Percentiles rank a stretch among this genome's conserved stretches.
phyloP scores from a whole-genome alignment of 2,797 vertebrate species.

The Sebastiscus tertius region DNA sequence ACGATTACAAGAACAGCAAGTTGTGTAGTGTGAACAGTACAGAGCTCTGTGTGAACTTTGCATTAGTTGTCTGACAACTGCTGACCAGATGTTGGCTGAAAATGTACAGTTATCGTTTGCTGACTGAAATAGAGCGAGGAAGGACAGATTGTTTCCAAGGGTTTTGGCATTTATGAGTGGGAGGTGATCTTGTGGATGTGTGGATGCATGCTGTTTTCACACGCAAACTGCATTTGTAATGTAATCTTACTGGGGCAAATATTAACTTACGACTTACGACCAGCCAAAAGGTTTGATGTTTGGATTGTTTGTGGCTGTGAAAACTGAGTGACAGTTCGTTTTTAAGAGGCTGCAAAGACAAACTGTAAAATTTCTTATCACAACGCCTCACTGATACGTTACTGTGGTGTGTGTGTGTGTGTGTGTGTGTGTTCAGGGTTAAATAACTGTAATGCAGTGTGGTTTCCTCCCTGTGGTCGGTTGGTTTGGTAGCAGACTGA shows the following conservation, averaged over 20 bases:
- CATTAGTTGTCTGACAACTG: not conserved
- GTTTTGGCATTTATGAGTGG: not conserved
- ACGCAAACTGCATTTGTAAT: not conserved
- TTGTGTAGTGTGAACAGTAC: too few species aligned
- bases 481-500: conserved; percentile 60
- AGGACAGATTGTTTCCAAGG: not conserved
- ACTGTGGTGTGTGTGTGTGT: conserved; percentile 35
- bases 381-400: conserved; percentile 21
- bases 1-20: too few species aligned
- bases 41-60: too few species aligned
- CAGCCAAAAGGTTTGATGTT: not conserved
- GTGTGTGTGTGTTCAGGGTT: conserved; percentile 30
- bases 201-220: not conserved
- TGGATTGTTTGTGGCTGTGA: not conserved
- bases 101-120: not conserved
- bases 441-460: conserved; percentile 63
- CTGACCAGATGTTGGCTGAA: not conserved
- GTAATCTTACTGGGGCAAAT: not conserved
- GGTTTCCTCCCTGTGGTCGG: conserved; percentile 69
- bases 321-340: not conserved
- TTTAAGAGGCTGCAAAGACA: conserved; percentile 7
- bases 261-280: not conserved
- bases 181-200: not conserved
- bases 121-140: not conserved
- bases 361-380: conserved; percentile 63